A percentile compares a stretch with the other conserved stretches of the same genome.
Evolutionary conservation across 2,797 vertebrate species (phyloP).

Genomic region (Saxicola maurus): DNA sequence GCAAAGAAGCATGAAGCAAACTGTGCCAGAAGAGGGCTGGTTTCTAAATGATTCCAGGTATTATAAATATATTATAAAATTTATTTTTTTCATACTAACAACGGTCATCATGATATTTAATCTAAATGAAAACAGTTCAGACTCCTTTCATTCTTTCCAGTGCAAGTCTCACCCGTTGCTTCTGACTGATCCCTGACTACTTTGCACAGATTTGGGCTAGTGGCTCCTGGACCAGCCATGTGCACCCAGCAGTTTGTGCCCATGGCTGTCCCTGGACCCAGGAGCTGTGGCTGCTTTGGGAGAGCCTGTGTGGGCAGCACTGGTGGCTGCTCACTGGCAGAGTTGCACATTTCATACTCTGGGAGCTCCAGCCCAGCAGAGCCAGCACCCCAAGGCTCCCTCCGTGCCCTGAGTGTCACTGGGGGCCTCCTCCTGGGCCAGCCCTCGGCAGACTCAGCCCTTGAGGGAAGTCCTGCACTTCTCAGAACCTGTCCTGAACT

Average conservation of each 20-base stretch:
- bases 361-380: background rate
- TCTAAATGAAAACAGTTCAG: background rate
- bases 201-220: background rate
- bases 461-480: background rate
- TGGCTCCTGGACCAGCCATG: fast-evolving
- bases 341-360: background rate
- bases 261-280: fast-evolving
- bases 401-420: background rate
- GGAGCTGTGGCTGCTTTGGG: background rate
- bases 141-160: background rate
- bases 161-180: background rate
- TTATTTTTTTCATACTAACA: background rate
- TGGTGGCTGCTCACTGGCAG: background rate
- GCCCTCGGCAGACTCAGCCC: background rate
- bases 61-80: background rate
- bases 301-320: background rate
- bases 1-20: background rate
- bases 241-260: background rate
- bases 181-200: background rate
- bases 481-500: background rate
- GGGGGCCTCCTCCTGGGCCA: background rate
- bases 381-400: background rate
- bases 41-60: background rate
- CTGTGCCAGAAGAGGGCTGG: background rate
- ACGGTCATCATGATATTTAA: background rate